These are phyloP conservation scores for Dendrolimus houi DNA, from an alignment of 2,888 invertebrate genomes.

Conservation along the genomic window DNA sequence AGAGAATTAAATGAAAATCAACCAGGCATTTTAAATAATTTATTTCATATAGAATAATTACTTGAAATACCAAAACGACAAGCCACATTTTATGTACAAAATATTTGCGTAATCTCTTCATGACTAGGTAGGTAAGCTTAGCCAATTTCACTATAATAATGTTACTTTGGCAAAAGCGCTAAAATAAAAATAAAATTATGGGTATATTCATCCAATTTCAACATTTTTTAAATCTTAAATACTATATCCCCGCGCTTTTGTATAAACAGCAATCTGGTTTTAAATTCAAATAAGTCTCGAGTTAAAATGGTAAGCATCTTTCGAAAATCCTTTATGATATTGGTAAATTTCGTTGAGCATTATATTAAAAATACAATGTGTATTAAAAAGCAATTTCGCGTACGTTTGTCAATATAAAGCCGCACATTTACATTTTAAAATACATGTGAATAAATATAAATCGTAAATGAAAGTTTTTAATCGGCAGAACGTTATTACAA, in stretches of 20 bases:
- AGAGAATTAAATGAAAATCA: slow-evolving; percentile 4
- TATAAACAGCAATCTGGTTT: background rate
- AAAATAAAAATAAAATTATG: slow-evolving; percentile 10
- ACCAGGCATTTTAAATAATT: slow-evolving; percentile 38
- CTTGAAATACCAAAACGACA: slow-evolving; percentile 43
- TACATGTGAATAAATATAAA: slow-evolving; percentile 12
- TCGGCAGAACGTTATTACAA: slow-evolving; percentile 15
- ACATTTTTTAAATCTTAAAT: slow-evolving; percentile 12
- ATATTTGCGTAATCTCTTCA: slow-evolving; percentile 56
- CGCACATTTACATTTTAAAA: slow-evolving; percentile 33
- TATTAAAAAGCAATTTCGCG: slow-evolving; percentile 43
- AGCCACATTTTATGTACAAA: slow-evolving; percentile 66
- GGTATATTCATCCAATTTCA: slow-evolving; percentile 17
- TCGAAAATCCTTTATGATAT: slow-evolving; percentile 8
- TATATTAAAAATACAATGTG: slow-evolving; percentile 45
- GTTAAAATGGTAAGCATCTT: no score
- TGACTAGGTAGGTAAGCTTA: slow-evolving; percentile 61
- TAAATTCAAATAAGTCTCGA: background rate
- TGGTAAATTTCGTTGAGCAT: slow-evolving; percentile 32
- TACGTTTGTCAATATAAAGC: slow-evolving; percentile 42
- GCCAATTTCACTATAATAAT: slow-evolving; percentile 40
- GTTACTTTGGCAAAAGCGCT: slow-evolving; percentile 30
- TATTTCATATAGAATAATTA: slow-evolving; percentile 57
- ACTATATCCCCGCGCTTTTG: background rate
- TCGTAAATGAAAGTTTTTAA: slow-evolving; percentile 19